Evolutionary conservation across 30 jellyfish, hydroid and myxozoan species (phyloP).

Genomic region (Clytia hemisphaerica): DNA sequence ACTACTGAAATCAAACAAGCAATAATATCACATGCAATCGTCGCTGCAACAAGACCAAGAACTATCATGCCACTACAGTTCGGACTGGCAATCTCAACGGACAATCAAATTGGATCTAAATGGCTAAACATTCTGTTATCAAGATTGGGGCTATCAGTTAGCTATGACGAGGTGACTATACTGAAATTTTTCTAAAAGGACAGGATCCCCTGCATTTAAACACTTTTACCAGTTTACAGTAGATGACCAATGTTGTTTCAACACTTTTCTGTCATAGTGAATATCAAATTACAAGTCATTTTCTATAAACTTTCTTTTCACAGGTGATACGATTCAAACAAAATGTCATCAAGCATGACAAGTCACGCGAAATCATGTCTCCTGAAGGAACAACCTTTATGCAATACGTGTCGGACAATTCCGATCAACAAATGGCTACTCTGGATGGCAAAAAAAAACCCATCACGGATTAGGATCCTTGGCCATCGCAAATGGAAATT

Average conservation of each 20-base stretch:
- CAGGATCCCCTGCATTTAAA: too few species aligned
- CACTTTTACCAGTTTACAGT: too few species aligned
- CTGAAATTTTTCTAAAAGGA: too few species aligned
- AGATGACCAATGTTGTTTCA: too few species aligned
- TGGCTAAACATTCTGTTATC: not conserved
- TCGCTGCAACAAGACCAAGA: too few species aligned
- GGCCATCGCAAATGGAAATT: constrained; percentile 8
- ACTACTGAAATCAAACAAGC: not conserved
- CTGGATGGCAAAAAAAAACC: not conserved
- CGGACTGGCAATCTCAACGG: not conserved
- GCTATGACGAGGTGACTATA: constrained; percentile 1
- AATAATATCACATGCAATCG: not conserved
- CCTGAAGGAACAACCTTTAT: constrained; percentile 16
- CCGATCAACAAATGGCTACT: constrained; percentile 1
- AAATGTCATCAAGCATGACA: not conserved
- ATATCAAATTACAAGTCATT: too few species aligned
- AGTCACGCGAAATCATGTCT: not conserved
- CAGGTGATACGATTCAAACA: not conserved
- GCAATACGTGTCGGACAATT: too few species aligned
- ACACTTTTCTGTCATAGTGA: too few species aligned
- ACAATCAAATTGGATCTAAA: not conserved
- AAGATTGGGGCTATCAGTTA: not conserved
- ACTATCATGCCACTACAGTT: not conserved
- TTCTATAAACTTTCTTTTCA: not conserved
- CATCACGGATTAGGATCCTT: not conserved